Base-by-base conservation (phyloP, 92 coral and sea anemone genomes). In the Porites lobata region DNA sequence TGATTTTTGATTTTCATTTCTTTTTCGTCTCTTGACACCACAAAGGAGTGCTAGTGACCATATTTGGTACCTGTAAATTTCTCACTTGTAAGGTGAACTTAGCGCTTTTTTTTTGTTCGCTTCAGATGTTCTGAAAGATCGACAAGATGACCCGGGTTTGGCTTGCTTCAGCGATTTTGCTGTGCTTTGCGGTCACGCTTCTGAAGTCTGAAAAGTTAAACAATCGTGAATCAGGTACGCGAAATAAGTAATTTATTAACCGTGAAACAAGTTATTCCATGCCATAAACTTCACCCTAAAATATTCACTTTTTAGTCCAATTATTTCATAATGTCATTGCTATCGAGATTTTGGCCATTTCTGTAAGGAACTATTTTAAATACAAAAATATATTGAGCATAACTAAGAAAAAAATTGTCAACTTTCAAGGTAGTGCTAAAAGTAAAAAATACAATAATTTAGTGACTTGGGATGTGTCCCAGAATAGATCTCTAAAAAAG, bases 141-240 rank as follows among this genome's bases (percentile, higher is more conserved):
- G 21, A 82, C 86, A 83, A 47, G 64, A 93, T 93, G 96, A 85
- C 96, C 76, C 83, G 84, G 79, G 54, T 93, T 15, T 83, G 91
- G 83, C 75, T 93, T 64, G 90, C 93, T 65, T 93, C 91, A 69
- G 79, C 89, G 92, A 86, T 87, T 83, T 78, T 93, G 64, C 58
- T 90, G 47, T 72, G 85, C 63, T 54, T 82, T 10, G 79, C 85
- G 53, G 87, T 81, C 50, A 80, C 83, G 74, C 83, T 82, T 29
- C 79, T 93, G 76, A 72, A 77, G 47, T 57, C 76, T 52, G 90
- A 85, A 56, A 79, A 62, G 53, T 65, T 65, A 74, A 73, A 62
- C 80, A 73, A 63, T 47, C 80, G n/a, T 24, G 80, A 84, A 73
- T 62, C 80, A 84, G 87, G 87, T 84, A 75, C 17, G 86, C 20